Conservation (phyloP, 23 tunicate species). For the Pegea sp. region DNA sequence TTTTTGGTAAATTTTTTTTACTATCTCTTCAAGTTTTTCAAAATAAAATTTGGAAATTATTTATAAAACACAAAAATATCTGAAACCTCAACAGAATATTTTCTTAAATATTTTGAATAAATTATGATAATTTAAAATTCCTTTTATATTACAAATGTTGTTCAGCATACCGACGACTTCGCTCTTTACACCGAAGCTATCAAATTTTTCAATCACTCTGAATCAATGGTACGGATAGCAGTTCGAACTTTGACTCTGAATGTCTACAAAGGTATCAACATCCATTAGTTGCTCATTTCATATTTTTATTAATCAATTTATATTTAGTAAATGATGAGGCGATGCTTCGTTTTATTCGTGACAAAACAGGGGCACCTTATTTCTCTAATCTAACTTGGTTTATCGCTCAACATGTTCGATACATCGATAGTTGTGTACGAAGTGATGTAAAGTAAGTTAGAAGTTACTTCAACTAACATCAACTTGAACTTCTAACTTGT, state of each 20-base stretch:
- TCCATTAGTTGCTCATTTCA: no score
- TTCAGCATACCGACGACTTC: slow-evolving; percentile 99
- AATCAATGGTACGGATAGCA: slow-evolving; percentile 98
- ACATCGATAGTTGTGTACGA: slow-evolving; percentile 54
- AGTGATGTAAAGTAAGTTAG: slow-evolving; percentile 48
- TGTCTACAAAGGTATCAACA: slow-evolving; percentile 84
- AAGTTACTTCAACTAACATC: no score
- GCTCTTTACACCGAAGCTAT: slow-evolving; percentile 97
- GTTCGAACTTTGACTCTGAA: slow-evolving; percentile 82
- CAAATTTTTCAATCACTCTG: slow-evolving; percentile 87
- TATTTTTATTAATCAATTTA: no score
- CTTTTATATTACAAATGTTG: no score
- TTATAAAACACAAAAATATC: not conserved
- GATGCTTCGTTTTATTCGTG: slow-evolving; percentile 80
- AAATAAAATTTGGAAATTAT: not conserved
- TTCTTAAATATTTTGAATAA: not conserved
- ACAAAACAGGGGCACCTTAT: slow-evolving; percentile 88
- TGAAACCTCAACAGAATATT: not conserved
- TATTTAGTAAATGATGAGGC: slow-evolving; percentile 67
- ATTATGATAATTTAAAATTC: not conserved
- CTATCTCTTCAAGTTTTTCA: not conserved
- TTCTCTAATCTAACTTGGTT: slow-evolving; percentile 93
- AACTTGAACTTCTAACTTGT: not conserved
- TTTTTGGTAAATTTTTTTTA: no score
- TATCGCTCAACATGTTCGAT: slow-evolving; percentile 69